Percentiles rank a stretch among this genome's conserved stretches.
Conservation (phyloP, 30 jellyfish, hydroid and myxozoan genomes). For the Nemopilema nomurai region DNA sequence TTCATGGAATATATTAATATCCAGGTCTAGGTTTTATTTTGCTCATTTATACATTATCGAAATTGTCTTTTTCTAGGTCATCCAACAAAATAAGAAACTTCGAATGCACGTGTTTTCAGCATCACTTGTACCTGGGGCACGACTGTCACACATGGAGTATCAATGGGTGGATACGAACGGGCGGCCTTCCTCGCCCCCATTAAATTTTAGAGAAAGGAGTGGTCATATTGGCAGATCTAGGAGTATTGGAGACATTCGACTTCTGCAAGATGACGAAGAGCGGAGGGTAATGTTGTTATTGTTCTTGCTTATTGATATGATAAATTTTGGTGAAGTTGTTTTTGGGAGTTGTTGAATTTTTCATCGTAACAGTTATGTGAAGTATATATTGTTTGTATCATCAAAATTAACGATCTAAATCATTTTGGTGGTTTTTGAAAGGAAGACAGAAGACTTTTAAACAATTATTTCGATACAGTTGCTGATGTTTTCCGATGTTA, state of each 20-base stretch:
- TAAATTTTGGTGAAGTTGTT: too few species aligned
- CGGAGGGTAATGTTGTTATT: slow-evolving; percentile 58
- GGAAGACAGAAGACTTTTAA: too few species aligned
- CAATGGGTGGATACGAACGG: slow-evolving; percentile 93
- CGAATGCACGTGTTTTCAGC: slow-evolving; percentile 70
- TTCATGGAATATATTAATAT: too few species aligned
- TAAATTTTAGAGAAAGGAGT: slow-evolving; percentile 15
- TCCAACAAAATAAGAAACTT: slow-evolving; percentile 61
- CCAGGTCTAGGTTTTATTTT: background rate
- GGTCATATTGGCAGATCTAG: slow-evolving; percentile 18
- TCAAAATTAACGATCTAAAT: too few species aligned
- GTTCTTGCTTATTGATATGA: too few species aligned
- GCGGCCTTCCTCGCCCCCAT: slow-evolving; percentile 81
- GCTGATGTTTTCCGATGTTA: too few species aligned
- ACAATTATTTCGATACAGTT: too few species aligned
- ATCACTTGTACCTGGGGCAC: slow-evolving; percentile 77
- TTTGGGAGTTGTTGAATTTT: too few species aligned
- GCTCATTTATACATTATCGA: too few species aligned
- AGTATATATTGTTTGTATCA: too few species aligned
- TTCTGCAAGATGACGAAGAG: slow-evolving; percentile 71
- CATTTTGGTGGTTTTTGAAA: too few species aligned
- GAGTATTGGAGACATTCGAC: slow-evolving; percentile 45
- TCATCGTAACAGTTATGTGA: too few species aligned
- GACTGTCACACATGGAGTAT: slow-evolving; percentile 71
- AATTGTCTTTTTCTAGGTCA: slow-evolving; percentile 38